Evolutionary conservation across 2,888 invertebrate species (phyloP).

Genomic region (Danaus chrysippus): DNA sequence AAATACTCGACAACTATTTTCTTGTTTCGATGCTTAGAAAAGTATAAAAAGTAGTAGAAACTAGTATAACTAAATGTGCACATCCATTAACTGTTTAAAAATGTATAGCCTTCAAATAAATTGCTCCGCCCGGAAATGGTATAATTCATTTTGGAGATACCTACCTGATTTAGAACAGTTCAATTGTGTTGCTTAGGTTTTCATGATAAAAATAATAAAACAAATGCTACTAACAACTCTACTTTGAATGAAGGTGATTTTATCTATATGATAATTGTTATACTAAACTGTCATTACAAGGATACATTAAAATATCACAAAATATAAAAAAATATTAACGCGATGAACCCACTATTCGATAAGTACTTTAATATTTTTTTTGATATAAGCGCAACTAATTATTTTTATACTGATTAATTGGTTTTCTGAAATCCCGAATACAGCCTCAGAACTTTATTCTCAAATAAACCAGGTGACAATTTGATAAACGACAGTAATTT

Average conservation of each 20-base stretch:
- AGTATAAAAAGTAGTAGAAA: constrained; percentile 15
- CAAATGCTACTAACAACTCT: too few species aligned
- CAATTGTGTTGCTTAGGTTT: constrained; percentile 24
- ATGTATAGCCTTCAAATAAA: constrained; percentile 57
- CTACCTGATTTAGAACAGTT: constrained; percentile 48
- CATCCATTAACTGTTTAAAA: constrained; percentile 51
- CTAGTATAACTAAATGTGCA: constrained; percentile 42
- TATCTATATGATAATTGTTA: too few species aligned
- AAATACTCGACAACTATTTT: too few species aligned
- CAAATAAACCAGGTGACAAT: constrained; percentile 38
- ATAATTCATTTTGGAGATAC: constrained; percentile 59
- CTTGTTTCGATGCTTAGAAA: too few species aligned
- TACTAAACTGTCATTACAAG: too few species aligned
- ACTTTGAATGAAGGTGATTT: too few species aligned
- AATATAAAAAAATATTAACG: too few species aligned
- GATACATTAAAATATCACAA: too few species aligned
- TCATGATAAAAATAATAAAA: too few species aligned
- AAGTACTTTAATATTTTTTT: constrained; percentile 3
- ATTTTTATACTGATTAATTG: constrained; percentile 35
- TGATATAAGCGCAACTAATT: constrained; percentile 18
- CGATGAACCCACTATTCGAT: neutral
- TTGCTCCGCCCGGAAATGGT: constrained; percentile 52
- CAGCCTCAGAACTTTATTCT: constrained; percentile 32
- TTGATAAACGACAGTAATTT: constrained; percentile 38
- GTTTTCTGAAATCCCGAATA: constrained; percentile 32